Base-by-base conservation (phyloP, 2,113 vertebrate genomes). In the Sigmodon hispidus region DNA sequence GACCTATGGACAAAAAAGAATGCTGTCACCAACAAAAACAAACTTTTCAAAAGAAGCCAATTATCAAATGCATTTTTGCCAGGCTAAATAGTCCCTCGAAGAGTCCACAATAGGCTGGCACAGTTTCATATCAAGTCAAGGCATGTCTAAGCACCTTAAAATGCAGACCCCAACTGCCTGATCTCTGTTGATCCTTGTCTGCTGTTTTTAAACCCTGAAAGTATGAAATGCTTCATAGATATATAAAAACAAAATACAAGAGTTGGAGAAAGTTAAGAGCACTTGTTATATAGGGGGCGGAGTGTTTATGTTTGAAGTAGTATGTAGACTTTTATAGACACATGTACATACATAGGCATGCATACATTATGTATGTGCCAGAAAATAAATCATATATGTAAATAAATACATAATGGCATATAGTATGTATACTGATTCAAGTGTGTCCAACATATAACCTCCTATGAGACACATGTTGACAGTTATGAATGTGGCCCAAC, bases 1-100 rank as follows among this genome's bases (percentile, higher is more conserved):
- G 96, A 99, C 99, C 99, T 99, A 97, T 80, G 79, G 94, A 87
- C 93, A 96, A 89, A 21, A 43, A 57, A 4, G 29, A 83, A 57
- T 93, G 65, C 96, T 36, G 11, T 9, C 40, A 94, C 65, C 61
- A 69, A 36, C n/a, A n/a, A 73, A 24, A 3, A 13, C 50, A 59
- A 48, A 73, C 3, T 52, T 36, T 70, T 52, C 21, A 61, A 89
- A 90, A 95, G 80, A 77, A 48, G 69, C 19, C 63, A 61, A 34
- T 73, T n/a, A 92, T 29, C 70, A 63, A 67, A 61, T 3, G 40
- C n/a, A 55, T 22, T 75, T 45, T 93, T 70, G 73, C 26, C 87
- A 61, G 40, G 50, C 24, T 43, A 50, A 50, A 89, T 43, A 63
- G 7, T 69, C 45, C 36, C 67, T 31, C 17, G n/a, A 94, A 92